These are phyloP conservation scores for Chloroclysta siterata DNA, from an alignment of 2,888 invertebrate genomes.

Conservation along the genomic window DNA sequence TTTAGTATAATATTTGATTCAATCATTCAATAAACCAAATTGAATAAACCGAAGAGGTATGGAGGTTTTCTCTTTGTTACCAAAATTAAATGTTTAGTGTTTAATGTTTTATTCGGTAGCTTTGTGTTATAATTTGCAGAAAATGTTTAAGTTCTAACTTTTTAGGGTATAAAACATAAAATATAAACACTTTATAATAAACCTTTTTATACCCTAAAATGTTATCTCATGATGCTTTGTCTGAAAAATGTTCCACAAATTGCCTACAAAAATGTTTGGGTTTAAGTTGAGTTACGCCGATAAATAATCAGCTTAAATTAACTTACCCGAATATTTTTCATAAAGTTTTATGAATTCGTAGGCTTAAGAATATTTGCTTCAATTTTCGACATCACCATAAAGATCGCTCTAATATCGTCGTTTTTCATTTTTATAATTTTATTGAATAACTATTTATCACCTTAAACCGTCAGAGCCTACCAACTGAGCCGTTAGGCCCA, in stretches of 20 bases:
- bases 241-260: slow-evolving; percentile 14
- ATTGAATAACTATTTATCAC: no score
- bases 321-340: not conserved
- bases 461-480: no score
- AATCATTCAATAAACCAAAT: no score
- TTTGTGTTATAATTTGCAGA: not conserved
- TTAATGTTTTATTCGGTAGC: not conserved
- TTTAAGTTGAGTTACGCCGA: slow-evolving; percentile 2
- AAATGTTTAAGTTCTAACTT: not conserved
- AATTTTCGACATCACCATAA: no score
- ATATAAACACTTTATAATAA: not conserved
- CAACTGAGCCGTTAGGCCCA: no score
- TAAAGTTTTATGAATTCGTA: slow-evolving; percentile 1
- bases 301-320: not conserved
- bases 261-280: slow-evolving; percentile 9
- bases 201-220: not conserved
- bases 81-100: not conserved
- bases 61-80: not conserved
- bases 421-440: no score
- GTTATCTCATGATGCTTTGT: not conserved
- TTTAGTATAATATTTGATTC: no score
- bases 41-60: no score
- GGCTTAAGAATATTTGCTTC: no score
- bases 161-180: not conserved
- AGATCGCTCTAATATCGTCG: no score